Conservation (phyloP, 2,113 vertebrate genomes). For the Myiagra hebetior region DNA sequence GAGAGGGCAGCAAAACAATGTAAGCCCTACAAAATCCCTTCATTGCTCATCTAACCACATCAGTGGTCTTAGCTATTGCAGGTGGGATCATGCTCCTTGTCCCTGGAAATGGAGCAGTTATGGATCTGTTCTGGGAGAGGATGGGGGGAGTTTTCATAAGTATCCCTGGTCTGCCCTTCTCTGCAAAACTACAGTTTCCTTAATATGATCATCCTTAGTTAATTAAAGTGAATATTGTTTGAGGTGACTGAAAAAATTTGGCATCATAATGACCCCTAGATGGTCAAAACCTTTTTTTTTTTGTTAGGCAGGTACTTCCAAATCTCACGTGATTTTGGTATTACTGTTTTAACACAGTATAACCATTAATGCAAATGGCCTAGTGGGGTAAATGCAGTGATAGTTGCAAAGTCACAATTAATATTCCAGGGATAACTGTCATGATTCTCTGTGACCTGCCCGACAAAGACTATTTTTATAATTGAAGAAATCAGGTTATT, state of each 20-base stretch:
- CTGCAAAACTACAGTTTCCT: neutral
- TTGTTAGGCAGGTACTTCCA: neutral
- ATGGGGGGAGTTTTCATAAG: neutral
- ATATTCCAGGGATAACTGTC: conserved; percentile 3
- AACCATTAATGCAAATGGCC: neutral
- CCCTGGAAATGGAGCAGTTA: neutral
- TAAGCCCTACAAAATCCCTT: neutral
- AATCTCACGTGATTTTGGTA: neutral
- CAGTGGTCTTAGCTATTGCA: neutral
- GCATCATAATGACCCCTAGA: neutral
- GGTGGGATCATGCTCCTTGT: neutral
- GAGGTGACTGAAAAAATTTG: neutral
- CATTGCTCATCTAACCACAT: fast-evolving
- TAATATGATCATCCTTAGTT: neutral
- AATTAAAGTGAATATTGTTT: neutral
- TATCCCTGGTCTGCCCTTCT: neutral
- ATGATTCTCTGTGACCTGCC: conserved; percentile 61
- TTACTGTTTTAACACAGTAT: neutral
- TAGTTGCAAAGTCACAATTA: conserved; percentile 35
- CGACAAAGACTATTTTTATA: conserved; percentile 61
- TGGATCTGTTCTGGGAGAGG: neutral
- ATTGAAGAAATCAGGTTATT: conserved; percentile 65
- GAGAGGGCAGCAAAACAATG: neutral
- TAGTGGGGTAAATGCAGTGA: neutral
- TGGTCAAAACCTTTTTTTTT: neutral